Conservation (phyloP, 2,113 vertebrate species). For the Craseonycteris thonglongyai region DNA sequence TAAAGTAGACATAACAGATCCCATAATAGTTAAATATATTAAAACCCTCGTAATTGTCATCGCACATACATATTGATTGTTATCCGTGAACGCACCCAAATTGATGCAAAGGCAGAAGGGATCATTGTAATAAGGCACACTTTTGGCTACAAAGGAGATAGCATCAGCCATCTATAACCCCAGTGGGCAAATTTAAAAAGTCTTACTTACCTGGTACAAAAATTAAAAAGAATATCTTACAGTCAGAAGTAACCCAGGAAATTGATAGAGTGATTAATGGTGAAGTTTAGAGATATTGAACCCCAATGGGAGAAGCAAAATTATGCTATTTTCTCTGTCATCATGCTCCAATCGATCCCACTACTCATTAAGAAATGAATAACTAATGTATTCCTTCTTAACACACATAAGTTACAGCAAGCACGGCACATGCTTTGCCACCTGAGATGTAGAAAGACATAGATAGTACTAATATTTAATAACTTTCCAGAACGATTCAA, state of each 20-base stretch:
- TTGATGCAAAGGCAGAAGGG: neutral
- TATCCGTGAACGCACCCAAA: neutral
- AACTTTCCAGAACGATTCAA: neutral
- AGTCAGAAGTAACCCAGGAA: neutral
- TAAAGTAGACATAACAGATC: conserved; percentile 85
- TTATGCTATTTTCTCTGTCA: neutral
- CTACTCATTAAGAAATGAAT: neutral
- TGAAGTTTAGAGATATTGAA: conserved; percentile 27
- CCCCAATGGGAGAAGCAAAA: conserved; percentile 48
- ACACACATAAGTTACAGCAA: conserved; percentile 58
- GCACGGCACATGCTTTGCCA: neutral
- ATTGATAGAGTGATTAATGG: neutral
- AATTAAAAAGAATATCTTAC: neutral
- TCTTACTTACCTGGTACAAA: conserved; percentile 65
- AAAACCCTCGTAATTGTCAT: conserved; percentile 67
- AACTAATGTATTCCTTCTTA: conserved; percentile 62
- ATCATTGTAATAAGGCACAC: neutral
- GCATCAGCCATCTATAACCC: neutral
- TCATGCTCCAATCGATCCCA: conserved; percentile 29
- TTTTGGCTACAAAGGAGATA: neutral
- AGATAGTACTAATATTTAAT: neutral
- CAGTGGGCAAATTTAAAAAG: neutral
- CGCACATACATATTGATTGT: conserved; percentile 45
- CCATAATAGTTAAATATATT: conserved; percentile 76
- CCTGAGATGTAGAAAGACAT: neutral